Conservation (phyloP, 2,113 vertebrate genomes). For the Microcebus lehilahytsara region DNA sequence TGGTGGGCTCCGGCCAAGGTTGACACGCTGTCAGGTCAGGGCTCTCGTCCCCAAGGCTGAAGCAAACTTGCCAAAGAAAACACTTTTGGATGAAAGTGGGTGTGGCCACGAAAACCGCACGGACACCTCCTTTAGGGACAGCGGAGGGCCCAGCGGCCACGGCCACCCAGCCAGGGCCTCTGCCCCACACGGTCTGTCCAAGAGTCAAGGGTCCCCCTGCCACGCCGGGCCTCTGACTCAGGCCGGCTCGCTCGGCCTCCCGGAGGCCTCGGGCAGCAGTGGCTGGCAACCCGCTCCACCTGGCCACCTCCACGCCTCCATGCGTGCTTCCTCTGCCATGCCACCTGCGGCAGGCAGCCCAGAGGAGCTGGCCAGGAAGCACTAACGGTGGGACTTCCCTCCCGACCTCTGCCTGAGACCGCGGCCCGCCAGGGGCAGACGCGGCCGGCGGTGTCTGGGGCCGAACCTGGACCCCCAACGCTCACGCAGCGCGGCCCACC, state of each 20-base stretch:
- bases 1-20: neutral
- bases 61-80: neutral
- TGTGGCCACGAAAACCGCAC: rapidly evolving
- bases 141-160: rapidly evolving
- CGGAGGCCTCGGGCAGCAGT: neutral
- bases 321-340: rapidly evolving
- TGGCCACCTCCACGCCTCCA: too few species aligned
- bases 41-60: neutral
- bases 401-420: too few species aligned
- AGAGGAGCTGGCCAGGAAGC: too few species aligned
- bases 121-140: rapidly evolving
- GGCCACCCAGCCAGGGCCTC: rapidly evolving
- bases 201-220: too few species aligned
- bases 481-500: rapidly evolving
- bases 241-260: neutral
- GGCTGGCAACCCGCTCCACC: rapidly evolving
- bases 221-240: neutral
- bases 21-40: rapidly evolving
- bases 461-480: rapidly evolving
- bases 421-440: too few species aligned
- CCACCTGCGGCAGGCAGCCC: neutral
- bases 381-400: too few species aligned
- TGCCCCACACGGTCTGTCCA: rapidly evolving
- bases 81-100: rapidly evolving
- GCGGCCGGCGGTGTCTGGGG: too few species aligned